Evolutionary conservation across 2,888 invertebrate genomes (phyloP).

Genomic region (Aradus depressus): DNA sequence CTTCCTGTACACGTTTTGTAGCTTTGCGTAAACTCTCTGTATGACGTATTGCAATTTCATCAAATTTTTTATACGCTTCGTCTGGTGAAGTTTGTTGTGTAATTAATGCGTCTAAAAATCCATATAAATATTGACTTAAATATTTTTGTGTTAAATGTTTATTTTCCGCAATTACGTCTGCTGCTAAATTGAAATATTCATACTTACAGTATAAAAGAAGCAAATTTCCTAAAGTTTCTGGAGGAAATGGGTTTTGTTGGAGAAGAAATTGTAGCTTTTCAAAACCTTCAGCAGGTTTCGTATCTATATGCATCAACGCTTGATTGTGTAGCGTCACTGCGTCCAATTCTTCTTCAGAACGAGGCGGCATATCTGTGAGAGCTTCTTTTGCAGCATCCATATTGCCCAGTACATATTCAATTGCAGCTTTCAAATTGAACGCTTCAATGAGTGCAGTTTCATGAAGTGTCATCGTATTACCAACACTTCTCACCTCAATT

Average conservation of each 20-base stretch:
- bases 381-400: constrained; percentile 77
- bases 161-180: constrained; percentile 95
- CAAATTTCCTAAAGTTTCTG: constrained; percentile 94
- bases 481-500: constrained; percentile 85
- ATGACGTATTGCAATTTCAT: constrained; percentile 82
- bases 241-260: constrained; percentile 92
- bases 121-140: constrained; percentile 80
- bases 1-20: constrained; percentile 89
- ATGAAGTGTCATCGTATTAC: constrained; percentile 85
- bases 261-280: constrained; percentile 88
- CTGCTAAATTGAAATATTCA: constrained; percentile 94
- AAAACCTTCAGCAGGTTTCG: constrained; percentile 82
- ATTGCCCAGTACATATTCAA: constrained; percentile 88
- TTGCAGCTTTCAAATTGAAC: constrained; percentile 95
- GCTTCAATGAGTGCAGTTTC: constrained; percentile 96
- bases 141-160: constrained; percentile 93
- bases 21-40: constrained; percentile 81
- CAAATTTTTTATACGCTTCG: constrained; percentile 90
- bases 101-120: constrained; percentile 91
- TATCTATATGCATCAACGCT: constrained; percentile 82
- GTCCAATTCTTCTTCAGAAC: constrained; percentile 93
- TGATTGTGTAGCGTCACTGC: constrained; percentile 96
- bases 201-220: constrained; percentile 91
- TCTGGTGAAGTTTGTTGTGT: constrained; percentile 94
- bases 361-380: constrained; percentile 77